Evolutionary conservation across 2,797 vertebrate species (phyloP).

Genomic region (Cirrhinus mrigala): DNA sequence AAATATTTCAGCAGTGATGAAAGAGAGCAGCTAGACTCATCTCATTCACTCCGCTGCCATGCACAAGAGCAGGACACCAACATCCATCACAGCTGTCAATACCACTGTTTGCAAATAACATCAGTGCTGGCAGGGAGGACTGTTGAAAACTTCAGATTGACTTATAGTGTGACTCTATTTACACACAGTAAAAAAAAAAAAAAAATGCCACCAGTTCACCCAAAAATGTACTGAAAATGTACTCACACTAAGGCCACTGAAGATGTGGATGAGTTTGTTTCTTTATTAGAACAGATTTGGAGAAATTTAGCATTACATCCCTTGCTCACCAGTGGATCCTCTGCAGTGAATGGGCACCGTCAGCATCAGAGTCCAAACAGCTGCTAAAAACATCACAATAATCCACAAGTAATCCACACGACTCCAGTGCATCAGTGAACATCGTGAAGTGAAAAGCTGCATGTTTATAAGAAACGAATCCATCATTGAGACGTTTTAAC

Average conservation of each 20-base stretch:
- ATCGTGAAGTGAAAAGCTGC: not conserved
- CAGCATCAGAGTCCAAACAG: not conserved
- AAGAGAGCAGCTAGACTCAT: constrained; percentile 46
- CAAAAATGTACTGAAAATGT: not conserved
- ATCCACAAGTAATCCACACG: not conserved
- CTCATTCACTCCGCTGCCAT: constrained; percentile 47
- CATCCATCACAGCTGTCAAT: constrained; percentile 58
- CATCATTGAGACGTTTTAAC: not conserved
- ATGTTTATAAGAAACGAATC: not conserved
- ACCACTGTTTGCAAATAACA: constrained; percentile 49
- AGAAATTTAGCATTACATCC: not conserved
- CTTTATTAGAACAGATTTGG: not conserved
- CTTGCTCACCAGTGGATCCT: not conserved
- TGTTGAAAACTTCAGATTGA: constrained; percentile 23
- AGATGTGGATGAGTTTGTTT: not conserved
- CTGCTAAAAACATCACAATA: not conserved
- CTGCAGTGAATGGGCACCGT: not conserved
- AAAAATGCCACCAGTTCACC: not conserved
- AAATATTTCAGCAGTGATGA: constrained; percentile 49
- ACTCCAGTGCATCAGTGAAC: not conserved
- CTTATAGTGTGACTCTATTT: constrained; percentile 1
- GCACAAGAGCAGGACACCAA: constrained; percentile 46
- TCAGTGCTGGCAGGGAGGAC: constrained; percentile 34
- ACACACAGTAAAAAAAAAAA: not conserved
- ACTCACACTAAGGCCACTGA: not conserved